Evolutionary conservation across 2,113 vertebrate genomes (phyloP).

Genomic region (Phalacrocorax brasilianus): DNA sequence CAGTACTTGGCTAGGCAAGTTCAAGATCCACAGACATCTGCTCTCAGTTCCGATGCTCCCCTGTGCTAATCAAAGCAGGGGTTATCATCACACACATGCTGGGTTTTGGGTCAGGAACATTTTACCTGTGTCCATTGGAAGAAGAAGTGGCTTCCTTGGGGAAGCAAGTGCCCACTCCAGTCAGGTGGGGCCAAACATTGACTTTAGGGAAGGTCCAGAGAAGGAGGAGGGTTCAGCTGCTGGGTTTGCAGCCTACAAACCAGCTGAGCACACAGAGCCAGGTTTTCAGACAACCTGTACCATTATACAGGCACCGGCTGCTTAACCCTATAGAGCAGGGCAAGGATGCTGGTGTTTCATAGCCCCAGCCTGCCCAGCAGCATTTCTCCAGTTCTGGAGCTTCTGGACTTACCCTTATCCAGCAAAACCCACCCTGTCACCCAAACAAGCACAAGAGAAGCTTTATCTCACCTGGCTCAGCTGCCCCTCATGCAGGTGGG

Average conservation of each 20-base stretch:
- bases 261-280: neutral
- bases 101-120: neutral
- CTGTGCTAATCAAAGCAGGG: neutral
- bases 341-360: neutral
- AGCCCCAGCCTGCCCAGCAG: neutral
- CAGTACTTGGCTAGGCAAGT: neutral
- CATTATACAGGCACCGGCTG: neutral
- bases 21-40: neutral
- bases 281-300: neutral
- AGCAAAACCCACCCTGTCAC: neutral
- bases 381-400: neutral
- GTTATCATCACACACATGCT: neutral
- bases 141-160: neutral
- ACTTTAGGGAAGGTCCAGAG: neutral
- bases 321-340: neutral
- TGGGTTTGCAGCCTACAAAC: neutral
- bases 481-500: neutral
- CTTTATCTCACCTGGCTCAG: neutral
- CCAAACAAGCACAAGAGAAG: neutral
- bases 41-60: neutral
- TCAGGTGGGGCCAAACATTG: neutral
- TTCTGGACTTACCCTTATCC: neutral
- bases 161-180: neutral
- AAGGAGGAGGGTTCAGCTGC: too few relatives aligned
- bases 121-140: neutral